Percentiles rank a stretch among this genome's conserved stretches.
Evolutionary conservation across 2,888 invertebrate genomes (phyloP).

Genomic region (Diploptera punctata): DNA sequence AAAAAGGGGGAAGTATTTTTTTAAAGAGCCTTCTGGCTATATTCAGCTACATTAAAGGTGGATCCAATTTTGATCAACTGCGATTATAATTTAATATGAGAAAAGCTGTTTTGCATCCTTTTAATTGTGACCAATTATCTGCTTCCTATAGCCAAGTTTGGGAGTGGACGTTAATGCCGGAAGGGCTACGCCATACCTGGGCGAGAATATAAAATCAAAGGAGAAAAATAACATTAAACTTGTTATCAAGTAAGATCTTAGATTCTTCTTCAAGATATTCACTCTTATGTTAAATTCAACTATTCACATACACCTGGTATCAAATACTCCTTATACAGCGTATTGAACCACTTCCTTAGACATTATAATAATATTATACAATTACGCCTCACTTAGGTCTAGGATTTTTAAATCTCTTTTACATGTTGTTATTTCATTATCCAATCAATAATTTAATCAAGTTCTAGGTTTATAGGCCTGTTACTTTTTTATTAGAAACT

Average conservation of each 20-base stretch:
- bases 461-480: too few relatives aligned
- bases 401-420: too few relatives aligned
- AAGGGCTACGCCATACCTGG: neutral
- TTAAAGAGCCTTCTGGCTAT: slow-evolving; percentile 2
- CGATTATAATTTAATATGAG: slow-evolving; percentile 25
- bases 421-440: too few relatives aligned
- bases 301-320: too few relatives aligned
- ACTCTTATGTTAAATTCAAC: too few relatives aligned
- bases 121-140: slow-evolving; percentile 25
- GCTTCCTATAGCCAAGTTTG: neutral
- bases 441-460: too few relatives aligned
- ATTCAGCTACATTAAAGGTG: neutral
- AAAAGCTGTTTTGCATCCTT: slow-evolving; percentile 17
- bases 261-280: too few relatives aligned
- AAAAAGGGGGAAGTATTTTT: neutral
- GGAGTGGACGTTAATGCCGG: neutral
- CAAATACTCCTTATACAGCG: too few relatives aligned
- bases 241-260: neutral
- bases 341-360: too few relatives aligned
- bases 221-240: neutral
- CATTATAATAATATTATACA: too few relatives aligned
- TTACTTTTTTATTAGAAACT: too few relatives aligned
- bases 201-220: slow-evolving; percentile 6
- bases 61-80: neutral
- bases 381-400: too few relatives aligned